These are phyloP conservation scores for Plebejus argus DNA, from an alignment of 2,888 invertebrate genomes.

Conservation along the genomic window DNA sequence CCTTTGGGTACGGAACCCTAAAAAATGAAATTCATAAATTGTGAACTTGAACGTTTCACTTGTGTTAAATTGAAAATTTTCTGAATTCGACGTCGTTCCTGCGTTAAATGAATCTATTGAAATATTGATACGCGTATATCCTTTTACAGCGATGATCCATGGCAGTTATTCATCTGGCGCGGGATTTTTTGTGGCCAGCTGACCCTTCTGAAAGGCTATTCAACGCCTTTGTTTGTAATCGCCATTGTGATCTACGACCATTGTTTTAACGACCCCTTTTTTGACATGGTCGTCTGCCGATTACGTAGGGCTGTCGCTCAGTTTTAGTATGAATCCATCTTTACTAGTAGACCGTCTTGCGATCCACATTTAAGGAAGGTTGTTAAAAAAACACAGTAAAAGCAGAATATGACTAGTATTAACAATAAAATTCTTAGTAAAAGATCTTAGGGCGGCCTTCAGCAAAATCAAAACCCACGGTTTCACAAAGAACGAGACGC, in stretches of 20 bases:
- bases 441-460: neutral
- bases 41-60: no score
- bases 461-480: neutral
- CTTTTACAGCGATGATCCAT: slow-evolving; percentile 11
- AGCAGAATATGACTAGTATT: neutral
- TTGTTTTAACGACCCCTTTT: slow-evolving; percentile 9
- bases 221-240: slow-evolving; percentile 1
- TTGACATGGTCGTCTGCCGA: slow-evolving; percentile 11
- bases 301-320: neutral
- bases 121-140: neutral
- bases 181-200: slow-evolving; percentile 2
- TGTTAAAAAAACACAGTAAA: neutral
- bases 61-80: neutral
- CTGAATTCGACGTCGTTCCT: neutral
- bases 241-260: slow-evolving; percentile 11
- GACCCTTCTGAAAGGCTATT: slow-evolving; percentile 13
- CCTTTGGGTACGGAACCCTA: no score
- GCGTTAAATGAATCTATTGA: neutral
- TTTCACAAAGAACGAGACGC: neutral
- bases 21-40: no score
- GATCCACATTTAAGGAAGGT: neutral
- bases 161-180: slow-evolving; percentile 9
- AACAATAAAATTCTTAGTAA: neutral
- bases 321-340: no score
- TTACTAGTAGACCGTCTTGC: neutral